A percentile compares a stretch with the other conserved stretches of the same genome.
Evolutionary conservation across 2,888 invertebrate genomes (phyloP).

Genomic region (Bellardia pandia): DNA sequence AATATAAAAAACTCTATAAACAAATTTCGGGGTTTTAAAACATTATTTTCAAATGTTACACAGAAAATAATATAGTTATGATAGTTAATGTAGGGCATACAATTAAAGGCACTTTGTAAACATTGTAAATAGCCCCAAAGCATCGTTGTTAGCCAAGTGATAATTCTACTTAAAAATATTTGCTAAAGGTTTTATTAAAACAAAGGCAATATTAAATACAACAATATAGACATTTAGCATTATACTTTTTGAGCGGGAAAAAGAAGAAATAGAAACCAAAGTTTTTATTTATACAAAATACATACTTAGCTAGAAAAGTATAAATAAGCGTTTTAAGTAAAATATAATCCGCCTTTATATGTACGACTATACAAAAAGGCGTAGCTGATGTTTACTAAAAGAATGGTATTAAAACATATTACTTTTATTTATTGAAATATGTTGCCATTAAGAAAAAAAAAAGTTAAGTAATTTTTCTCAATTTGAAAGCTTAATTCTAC

Average conservation of each 20-base stretch:
- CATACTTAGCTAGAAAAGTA: background rate
- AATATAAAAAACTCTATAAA: no score
- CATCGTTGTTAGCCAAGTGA: background rate
- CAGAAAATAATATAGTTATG: no score
- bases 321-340: background rate
- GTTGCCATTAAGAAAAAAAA: no score
- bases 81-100: background rate
- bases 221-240: background rate
- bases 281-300: conserved; percentile 18
- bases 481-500: no score
- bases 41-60: no score
- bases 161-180: conserved; percentile 20
- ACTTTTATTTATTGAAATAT: no score
- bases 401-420: no score
- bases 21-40: no score
- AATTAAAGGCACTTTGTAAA: no score
- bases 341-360: background rate
- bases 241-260: background rate
- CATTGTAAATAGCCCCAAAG: no score
- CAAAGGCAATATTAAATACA: conserved; percentile 1
- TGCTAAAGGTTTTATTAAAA: conserved; percentile 17
- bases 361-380: background rate
- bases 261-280: background rate
- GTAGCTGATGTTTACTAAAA: background rate
- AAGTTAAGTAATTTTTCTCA: no score